These are phyloP conservation scores for rat (Rattus norvegicus) DNA, from an alignment of 2,113 vertebrate genomes.

Conservation along the genomic window GRCr8 NC_086033.1:106616501-106617000, in stretches of 20 bases:
- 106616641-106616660: constrained; percentile 44
- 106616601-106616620: constrained; percentile 1
- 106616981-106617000: not conserved
- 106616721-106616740: constrained; percentile 57
- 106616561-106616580: constrained; percentile 66
- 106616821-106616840: not conserved
- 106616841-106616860: not conserved
- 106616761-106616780: constrained; percentile 26
- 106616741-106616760: constrained; percentile 1
- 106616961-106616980: not conserved
- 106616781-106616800: constrained; percentile 43
- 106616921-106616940: not conserved
- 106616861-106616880: not conserved
- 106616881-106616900: constrained; percentile 11
- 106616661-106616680: constrained; percentile 26
- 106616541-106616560: constrained; percentile 75
- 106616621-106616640: constrained; percentile 35
- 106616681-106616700: constrained; percentile 30
- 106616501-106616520: constrained; percentile 52
- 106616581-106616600: constrained; percentile 60
- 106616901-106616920: constrained; percentile 4
- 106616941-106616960: not conserved
- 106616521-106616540: constrained; percentile 66
- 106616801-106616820: not conserved
- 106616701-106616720: constrained; percentile 59